Percentiles rank a stretch among this genome's conserved stretches.
Evolutionary conservation across 2,888 invertebrate genomes (phyloP).

Genomic region (Macrostomum cliftonense): DNA sequence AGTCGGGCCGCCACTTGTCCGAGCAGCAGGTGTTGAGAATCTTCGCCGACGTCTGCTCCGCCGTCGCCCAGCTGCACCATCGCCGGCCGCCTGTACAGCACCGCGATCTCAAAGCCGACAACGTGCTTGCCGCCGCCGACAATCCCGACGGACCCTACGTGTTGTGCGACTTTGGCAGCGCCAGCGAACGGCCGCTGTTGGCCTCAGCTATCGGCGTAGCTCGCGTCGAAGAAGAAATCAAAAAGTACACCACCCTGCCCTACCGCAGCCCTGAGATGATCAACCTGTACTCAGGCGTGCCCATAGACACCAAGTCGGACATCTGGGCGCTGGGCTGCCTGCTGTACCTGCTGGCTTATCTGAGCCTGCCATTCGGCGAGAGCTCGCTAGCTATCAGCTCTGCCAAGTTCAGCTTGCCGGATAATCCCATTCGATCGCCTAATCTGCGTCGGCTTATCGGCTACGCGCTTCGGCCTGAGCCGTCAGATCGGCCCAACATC

Average conservation of each 20-base stretch:
- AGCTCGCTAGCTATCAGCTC: conserved; percentile 76
- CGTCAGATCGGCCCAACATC: conserved; percentile 63
- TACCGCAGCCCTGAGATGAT: conserved; percentile 82
- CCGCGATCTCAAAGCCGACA: conserved; percentile 55
- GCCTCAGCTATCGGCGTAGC: conserved; percentile 27
- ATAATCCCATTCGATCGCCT: conserved; percentile 42
- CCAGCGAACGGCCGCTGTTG: conserved; percentile 51
- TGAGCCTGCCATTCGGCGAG: conserved; percentile 71
- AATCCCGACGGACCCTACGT: conserved; percentile 56
- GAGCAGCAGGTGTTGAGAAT: conserved; percentile 54
- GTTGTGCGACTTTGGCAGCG: conserved; percentile 78
- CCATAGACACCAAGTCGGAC: conserved; percentile 56
- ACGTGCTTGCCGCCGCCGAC: not conserved
- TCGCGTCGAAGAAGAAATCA: conserved; percentile 59
- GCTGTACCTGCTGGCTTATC: conserved; percentile 65
- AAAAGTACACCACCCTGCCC: conserved; percentile 67
- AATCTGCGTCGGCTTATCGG: no score
- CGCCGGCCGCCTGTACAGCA: conserved; percentile 80
- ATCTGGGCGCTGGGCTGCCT: conserved; percentile 72
- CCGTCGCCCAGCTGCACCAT: conserved; percentile 69
- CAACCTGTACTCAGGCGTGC: conserved; percentile 51
- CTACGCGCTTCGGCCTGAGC: conserved; percentile 39
- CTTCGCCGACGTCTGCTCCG: conserved; percentile 75
- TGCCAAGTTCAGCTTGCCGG: conserved; percentile 65
- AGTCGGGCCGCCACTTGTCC: conserved; percentile 25